Base-by-base conservation (phyloP, 1,140 invertebrate species). In the Heliconius eleuchia region DNA sequence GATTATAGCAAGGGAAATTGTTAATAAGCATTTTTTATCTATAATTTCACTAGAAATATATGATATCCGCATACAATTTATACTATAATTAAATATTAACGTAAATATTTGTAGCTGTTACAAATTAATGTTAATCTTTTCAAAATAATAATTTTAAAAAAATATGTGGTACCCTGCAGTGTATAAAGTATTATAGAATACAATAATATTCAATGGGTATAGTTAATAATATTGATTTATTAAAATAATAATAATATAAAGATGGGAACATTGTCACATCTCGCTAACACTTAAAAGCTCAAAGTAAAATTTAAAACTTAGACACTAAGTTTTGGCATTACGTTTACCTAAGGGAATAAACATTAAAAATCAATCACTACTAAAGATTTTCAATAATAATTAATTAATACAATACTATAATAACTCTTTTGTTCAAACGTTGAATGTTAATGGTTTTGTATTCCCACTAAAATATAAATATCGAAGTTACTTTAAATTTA, bases 321-420 rank as follows among this genome's bases (percentile, higher is more conserved):
- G 9, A 18, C 57, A 46, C 78, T 80, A 80, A 13, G 37, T 71
- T 80, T 80, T 80, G 78, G 78, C 78, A 80, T 80, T 80, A 76
- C 60, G 37, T 55, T 75, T 73, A 76, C 18, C 74, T 71, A 71
- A 37, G 34, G 66, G 16, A 60, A 76, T 50, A 52, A 60, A 76
- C 34, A 80, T 73, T 73, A 57, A 74, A 79, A 79, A 13, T 71
- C 34, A 75, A 73, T n/a, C n/a, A 60, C 55, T 60, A 60, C 55
- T 4, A 60, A 27, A 60, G 0, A 13, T 9, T 60, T 60, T 23
- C n/a, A 23, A 60, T 60, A 19, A 19, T 52, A 18, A 57, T 57
- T 11, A 23, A 60, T 60, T 60, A 60, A 60, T 60, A 60, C 19
- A 60, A 27, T 60, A 27, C 2, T 60, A 23, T 27, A 23, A 60